Evolutionary conservation across 2,113 vertebrate genomes (phyloP).

Genomic region (Alethe castanea): DNA sequence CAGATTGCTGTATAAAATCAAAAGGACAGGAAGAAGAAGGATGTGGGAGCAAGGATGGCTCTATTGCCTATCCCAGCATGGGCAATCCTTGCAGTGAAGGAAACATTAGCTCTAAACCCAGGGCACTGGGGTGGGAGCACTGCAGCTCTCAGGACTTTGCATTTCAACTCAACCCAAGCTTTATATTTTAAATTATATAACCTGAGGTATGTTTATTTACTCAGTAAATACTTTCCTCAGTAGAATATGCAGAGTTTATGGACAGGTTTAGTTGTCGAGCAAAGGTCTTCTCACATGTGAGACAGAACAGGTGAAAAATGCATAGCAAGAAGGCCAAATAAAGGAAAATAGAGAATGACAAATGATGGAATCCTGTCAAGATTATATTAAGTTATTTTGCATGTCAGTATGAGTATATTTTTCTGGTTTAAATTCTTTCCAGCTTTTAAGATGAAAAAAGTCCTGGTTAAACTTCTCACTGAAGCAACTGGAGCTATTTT

Average conservation of each 20-base stretch:
- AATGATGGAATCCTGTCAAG: not conserved
- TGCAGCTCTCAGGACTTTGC: not conserved
- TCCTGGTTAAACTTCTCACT: not conserved
- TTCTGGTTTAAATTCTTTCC: not conserved
- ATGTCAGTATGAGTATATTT: not conserved
- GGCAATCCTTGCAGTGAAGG: not conserved
- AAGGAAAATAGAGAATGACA: not conserved
- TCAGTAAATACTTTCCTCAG: not conserved
- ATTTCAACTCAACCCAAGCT: not conserved
- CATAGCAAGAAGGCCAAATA: not conserved
- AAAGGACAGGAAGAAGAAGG: not conserved
- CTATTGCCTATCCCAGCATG: not conserved
- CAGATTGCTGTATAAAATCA: not conserved
- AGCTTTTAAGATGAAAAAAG: not conserved
- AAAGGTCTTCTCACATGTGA: not conserved
- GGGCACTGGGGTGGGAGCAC: not conserved
- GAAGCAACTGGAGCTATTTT: not conserved
- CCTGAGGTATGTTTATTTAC: not conserved
- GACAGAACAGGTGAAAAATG: not conserved
- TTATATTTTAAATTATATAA: not conserved
- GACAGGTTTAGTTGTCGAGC: not conserved
- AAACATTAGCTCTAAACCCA: not conserved
- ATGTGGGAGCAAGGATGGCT: accelerated
- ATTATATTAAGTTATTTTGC: not conserved
- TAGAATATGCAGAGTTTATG: not conserved